Percentiles rank a stretch among this genome's conserved stretches.
Evolutionary conservation across 2,113 vertebrate species (phyloP).

Genomic region (Lamprologus ornatipinnis): DNA sequence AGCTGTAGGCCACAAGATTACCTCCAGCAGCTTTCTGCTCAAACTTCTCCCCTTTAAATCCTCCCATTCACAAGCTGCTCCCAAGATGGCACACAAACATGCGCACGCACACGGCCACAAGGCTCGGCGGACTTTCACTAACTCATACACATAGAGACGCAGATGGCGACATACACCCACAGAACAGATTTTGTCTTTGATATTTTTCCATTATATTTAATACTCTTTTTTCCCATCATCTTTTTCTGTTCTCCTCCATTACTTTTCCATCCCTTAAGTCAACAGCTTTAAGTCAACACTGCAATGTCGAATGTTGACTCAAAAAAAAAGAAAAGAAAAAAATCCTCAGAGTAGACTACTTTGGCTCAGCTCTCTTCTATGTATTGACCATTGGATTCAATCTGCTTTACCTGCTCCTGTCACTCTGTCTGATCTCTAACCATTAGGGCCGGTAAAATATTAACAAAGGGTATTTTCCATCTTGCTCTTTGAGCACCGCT

Average conservation of each 20-base stretch:
- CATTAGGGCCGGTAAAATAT: conserved; percentile 14
- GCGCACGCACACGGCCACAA: not conserved
- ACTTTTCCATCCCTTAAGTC: not conserved
- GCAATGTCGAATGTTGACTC: not conserved
- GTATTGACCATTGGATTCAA: conserved; percentile 6
- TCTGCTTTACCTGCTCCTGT: not conserved
- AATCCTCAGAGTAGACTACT: not conserved
- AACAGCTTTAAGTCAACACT: conserved; percentile 11
- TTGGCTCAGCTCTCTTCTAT: not conserved
- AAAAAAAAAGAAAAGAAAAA: not conserved
- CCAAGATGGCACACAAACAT: not conserved
- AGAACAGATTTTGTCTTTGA: not conserved
- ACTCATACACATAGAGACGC: not conserved
- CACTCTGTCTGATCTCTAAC: not conserved
- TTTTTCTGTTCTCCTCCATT: not conserved
- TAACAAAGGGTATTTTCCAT: not conserved
- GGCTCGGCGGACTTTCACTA: not conserved
- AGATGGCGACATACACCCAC: not conserved
- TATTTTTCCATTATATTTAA: conserved; percentile 1
- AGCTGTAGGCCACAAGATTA: conserved; percentile 59
- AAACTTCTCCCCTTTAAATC: conserved; percentile 46
- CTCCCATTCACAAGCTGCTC: conserved; percentile 37
- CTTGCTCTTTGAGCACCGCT: not conserved
- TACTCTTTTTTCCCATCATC: not conserved
- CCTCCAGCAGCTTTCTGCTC: conserved; percentile 53